These are phyloP conservation scores for Philhelius pedissequus DNA, from an alignment of 2,888 invertebrate species.

Conservation along the genomic window DNA sequence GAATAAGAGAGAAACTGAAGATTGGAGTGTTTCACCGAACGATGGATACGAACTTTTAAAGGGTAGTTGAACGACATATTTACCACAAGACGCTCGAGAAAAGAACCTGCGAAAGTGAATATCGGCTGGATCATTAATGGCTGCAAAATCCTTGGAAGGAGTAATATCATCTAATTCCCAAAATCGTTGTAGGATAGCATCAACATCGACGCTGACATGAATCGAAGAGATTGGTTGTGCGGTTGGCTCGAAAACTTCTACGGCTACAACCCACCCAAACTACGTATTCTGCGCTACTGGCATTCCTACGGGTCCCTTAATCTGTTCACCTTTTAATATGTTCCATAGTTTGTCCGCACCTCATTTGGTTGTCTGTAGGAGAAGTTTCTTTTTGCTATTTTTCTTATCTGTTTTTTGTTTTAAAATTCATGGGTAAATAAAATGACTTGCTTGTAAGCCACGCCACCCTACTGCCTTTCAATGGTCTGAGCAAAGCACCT, in stretches of 20 bases:
- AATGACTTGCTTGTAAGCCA: too few relatives aligned
- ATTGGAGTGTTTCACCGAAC: constrained; percentile 16
- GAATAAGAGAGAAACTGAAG: not conserved
- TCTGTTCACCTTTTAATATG: too few relatives aligned
- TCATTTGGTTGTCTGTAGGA: too few relatives aligned
- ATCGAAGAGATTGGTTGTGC: not conserved
- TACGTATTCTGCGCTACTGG: too few relatives aligned
- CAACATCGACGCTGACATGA: not conserved
- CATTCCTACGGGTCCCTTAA: too few relatives aligned
- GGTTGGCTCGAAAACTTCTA: not conserved
- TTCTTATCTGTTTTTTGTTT: too few relatives aligned
- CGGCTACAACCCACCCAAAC: not conserved
- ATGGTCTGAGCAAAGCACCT: too few relatives aligned
- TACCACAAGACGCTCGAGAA: not conserved
- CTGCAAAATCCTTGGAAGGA: not conserved
- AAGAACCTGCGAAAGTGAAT: constrained; percentile 9
- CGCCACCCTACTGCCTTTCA: too few relatives aligned
- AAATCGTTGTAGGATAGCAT: not conserved
- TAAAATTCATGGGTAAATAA: too few relatives aligned
- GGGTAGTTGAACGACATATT: constrained; percentile 25
- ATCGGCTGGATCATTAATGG: constrained; percentile 5
- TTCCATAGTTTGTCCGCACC: too few relatives aligned
- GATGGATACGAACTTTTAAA: not conserved
- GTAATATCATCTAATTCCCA: constrained; percentile 9
- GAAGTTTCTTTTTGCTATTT: too few relatives aligned